Percentiles rank a stretch among this genome's conserved stretches.
phyloP scores from a whole-genome alignment of 2,797 vertebrate species.

The Fringilla coelebs region DNA sequence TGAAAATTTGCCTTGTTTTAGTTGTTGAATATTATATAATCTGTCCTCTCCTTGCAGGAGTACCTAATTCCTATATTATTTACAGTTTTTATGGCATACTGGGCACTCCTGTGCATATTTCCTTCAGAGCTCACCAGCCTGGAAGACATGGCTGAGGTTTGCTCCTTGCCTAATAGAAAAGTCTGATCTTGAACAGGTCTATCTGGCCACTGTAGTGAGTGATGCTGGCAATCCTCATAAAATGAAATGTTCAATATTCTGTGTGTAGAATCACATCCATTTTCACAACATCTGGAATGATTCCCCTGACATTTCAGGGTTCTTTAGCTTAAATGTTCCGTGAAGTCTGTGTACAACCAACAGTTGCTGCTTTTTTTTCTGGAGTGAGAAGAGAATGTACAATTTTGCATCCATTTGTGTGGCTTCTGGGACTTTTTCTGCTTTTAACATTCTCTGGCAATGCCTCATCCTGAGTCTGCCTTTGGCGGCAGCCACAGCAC shows the following conservation, averaged over 20 bases:
- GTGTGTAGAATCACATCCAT: not conserved
- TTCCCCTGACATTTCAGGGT: not conserved
- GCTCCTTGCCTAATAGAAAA: not conserved
- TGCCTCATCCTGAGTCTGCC: not conserved
- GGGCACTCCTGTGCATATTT: not conserved
- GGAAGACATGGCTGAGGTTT: not conserved
- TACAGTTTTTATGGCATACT: not conserved
- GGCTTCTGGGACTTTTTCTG: constrained; percentile 12
- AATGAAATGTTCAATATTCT: not conserved
- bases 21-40: not conserved
- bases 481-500: not conserved
- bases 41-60: not conserved
- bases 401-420: not conserved
- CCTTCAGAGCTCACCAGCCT: not conserved
- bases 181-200: not conserved
- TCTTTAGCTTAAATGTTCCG: not conserved
- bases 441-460: constrained; percentile 25
- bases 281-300: not conserved
- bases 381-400: not conserved
- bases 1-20: not conserved
- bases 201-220: rapidly evolving
- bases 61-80: not conserved
- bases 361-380: not conserved
- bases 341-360: not conserved
- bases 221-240: not conserved